Evolutionary conservation across 2,113 vertebrate species (phyloP).

Genomic region (Gymnorhina tibicen): DNA sequence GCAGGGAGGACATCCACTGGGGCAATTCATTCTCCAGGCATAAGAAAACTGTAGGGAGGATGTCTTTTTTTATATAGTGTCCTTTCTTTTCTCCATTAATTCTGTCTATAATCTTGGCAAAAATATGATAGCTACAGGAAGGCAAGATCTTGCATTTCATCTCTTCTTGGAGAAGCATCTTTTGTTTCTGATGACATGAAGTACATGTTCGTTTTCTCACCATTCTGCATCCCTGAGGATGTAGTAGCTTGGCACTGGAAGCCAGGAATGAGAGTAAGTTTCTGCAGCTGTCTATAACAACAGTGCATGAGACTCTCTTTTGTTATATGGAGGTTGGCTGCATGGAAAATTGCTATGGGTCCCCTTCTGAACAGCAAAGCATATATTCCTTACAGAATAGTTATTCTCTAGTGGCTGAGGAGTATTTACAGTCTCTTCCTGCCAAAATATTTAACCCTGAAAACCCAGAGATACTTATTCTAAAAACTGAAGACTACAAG

Average conservation of each 20-base stretch:
- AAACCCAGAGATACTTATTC: neutral
- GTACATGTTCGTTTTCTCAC: neutral
- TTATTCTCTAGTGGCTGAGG: neutral
- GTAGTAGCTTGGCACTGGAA: neutral
- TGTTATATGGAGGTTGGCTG: neutral
- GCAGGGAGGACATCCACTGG: conserved; percentile 52
- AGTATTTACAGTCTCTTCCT: neutral
- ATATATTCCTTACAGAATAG: neutral
- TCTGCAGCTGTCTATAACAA: neutral
- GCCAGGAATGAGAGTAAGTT: neutral
- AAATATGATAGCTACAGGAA: conserved; percentile 24
- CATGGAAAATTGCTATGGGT: neutral
- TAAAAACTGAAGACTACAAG: neutral
- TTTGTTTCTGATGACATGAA: conserved; percentile 10
- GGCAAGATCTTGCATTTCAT: neutral
- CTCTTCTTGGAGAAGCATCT: neutral
- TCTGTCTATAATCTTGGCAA: conserved; percentile 21
- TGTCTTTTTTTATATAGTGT: conserved; percentile 42
- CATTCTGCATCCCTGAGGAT: neutral
- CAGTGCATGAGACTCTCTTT: neutral
- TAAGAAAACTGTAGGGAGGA: conserved; percentile 43
- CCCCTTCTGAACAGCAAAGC: neutral
- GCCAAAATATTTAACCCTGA: neutral
- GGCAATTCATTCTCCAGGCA: conserved; percentile 56
- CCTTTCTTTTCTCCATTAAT: conserved; percentile 47